Evolutionary conservation across 2,888 invertebrate genomes (phyloP), one percentile per base, ranked within the genome.

Genomic region (Barypeithes pellucidus): DNA sequence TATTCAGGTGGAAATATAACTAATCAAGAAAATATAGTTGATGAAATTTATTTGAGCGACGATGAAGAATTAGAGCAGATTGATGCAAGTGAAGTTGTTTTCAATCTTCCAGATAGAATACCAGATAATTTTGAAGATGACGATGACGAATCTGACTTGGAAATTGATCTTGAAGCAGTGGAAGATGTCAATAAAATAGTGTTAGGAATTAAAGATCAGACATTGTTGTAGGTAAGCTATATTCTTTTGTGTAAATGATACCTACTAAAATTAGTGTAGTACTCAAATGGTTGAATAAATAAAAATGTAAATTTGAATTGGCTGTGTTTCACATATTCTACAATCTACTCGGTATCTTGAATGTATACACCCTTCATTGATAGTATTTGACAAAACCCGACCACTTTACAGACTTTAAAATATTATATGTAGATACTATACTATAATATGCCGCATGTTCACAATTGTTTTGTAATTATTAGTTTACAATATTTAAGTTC

Each of bases 151-250:
- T 80, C 79, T 7, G 80, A 81, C 65, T 76, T 79, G 24, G 82
- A 82, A 62, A 80, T 84, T 62, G 84, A 84, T 76, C 74, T 72
- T 77, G 84, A 84, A 71, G 81, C 82, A 3, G 80, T 82, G 0
- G 82, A 82, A 62, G 84, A 84, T 73, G 81, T 84, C n/a, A 84
- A 82, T 77, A 76, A 82, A 69, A 76, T 83, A 72, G 79, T 82
- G 20, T 73, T 70, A 12, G 69, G 67, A 16, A 63, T 68, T 8
- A 41, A 36, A 52, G 43, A 66, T 62, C 9, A n/a, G 16, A 45
- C 45, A 22, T 60, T 60, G 2, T 24, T 50, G 24, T 24, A 22
- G 50, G 12, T n/a, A 12, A 29, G 9, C 5, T 7, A 29, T 29
- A 29, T 29, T 16, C 8, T 14, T 16, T 16, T 43, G 1, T 16